Evolutionary conservation across 2,888 invertebrate species (phyloP), one percentile per base, ranked within the genome.

Genomic region (Teinopalpus imperialis): DNA sequence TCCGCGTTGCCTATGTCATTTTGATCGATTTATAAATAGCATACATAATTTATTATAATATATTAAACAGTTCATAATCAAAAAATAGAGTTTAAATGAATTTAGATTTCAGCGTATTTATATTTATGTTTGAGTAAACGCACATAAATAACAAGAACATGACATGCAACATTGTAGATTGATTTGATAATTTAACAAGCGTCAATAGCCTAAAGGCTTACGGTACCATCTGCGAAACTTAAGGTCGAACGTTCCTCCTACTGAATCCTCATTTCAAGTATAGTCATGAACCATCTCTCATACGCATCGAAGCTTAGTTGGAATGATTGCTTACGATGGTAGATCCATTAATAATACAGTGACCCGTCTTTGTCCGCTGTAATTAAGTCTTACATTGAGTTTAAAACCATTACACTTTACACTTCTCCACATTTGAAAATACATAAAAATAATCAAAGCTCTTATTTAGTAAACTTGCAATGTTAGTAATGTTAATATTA

Each of bases 1-100:
- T 93, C 93, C 30, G 93, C 93, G 81, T 94, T 93, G 49, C 93
- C 93, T 92, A 85, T n/a, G 3, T 63, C 60, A 63, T 23, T n/a
- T 56, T 8, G 23, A 26, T 16, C 13, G 1, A 36, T 13, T 14
- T 1, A 36, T 4, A 5, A 36, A 36, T 14, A 1, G 16, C 4
- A 16, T 16, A 3, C 4, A 16, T 16, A 16, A 16, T n/a, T n/a
- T n/a, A n/a, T n/a, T n/a, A n/a, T n/a, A n/a, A n/a, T n/a, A n/a
- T n/a, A n/a, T n/a, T n/a, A n/a, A n/a, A n/a, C n/a, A n/a, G n/a
- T n/a, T n/a, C n/a, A n/a, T n/a, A n/a, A n/a, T n/a, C n/a, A n/a
- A n/a, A n/a, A n/a, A n/a, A n/a, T n/a, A n/a, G n/a, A n/a, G n/a
- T n/a, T n/a, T n/a, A n/a, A n/a, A n/a, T n/a, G n/a, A n/a, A n/a